Base-by-base conservation (phyloP, 2,888 invertebrate genomes). In the Microchrysa polita region DNA sequence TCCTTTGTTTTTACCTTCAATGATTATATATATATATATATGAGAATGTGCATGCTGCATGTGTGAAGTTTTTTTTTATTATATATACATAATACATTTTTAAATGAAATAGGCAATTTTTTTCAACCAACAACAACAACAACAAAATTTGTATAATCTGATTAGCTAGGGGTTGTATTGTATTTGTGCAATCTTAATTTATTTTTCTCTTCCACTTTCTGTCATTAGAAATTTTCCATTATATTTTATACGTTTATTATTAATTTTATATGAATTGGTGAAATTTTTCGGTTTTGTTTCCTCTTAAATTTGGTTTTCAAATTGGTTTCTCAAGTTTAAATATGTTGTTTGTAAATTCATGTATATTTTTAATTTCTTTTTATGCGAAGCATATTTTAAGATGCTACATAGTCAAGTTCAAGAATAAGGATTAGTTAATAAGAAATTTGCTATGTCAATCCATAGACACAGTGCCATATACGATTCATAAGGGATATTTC, bases 1-100 rank as follows among this genome's bases (percentile, higher is more conserved):
- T 84, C 84, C 84, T 84, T 80, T 82, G 55, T 67, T 61, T 73
- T 67, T 74, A 77, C 76, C 40, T 57, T 67, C 9, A 16, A 67
- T 7, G 27, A 34, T n/a, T n/a, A n/a, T n/a, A n/a, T n/a, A n/a
- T n/a, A n/a, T n/a, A n/a, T n/a, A 34, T 34, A 23, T 48, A 22
- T 76, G 76, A 75, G 78, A 78, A 78, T 79, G 78, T 79, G 79
- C 79, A 79, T 79, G 79, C 77, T 79, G 79, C 79, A 79, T 79
- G 79, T 74, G 52, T 61, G 74, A 72, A 75, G 9, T 63, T 76
- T 63, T 59, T 60, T 67, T 76, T 48, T 5, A 5, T 5, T 76
- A 72, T 42, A 67, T 57, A 60, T 57, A 53, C n/a, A n/a, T n/a
- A n/a, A n/a, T n/a, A n/a, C n/a, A n/a, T n/a, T 52, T 34, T 7